Conservation (phyloP, 2,888 invertebrate genomes). For the Balanococcus diminutus region DNA sequence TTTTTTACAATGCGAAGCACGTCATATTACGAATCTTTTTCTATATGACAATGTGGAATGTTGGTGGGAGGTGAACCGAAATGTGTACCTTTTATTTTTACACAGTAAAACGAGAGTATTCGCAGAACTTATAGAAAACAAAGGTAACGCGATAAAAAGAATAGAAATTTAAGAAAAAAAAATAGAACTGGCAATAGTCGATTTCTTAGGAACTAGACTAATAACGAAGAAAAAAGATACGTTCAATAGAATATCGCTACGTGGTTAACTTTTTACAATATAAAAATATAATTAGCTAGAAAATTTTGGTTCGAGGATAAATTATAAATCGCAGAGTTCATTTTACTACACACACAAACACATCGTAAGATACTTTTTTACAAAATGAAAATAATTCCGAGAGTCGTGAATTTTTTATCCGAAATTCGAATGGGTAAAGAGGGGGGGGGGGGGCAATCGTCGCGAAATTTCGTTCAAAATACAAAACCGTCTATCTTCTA, state of each 20-base stretch:
- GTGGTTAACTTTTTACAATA: constrained; percentile 5
- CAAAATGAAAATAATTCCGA: background rate
- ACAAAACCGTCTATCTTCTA: background rate
- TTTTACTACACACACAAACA: background rate
- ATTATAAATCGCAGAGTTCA: background rate
- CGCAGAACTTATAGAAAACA: background rate
- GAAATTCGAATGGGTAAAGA: background rate
- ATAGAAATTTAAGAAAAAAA: too few species aligned
- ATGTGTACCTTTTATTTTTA: background rate
- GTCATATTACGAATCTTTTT: background rate
- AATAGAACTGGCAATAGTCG: background rate
- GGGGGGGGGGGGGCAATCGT: background rate
- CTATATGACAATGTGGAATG: background rate
- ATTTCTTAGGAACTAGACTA: background rate
- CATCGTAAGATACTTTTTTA: background rate
- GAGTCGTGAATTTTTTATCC: background rate
- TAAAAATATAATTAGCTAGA: background rate
- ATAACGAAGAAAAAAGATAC: constrained; percentile 6
- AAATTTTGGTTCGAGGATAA: constrained; percentile 17
- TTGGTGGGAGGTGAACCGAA: background rate
- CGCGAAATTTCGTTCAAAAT: background rate
- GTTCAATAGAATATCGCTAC: background rate
- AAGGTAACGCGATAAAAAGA: constrained; percentile 14
- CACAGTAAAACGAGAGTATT: background rate
- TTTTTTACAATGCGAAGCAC: background rate